Conservation (phyloP, 2,888 invertebrate species). For the Athripsodes cinereus region DNA sequence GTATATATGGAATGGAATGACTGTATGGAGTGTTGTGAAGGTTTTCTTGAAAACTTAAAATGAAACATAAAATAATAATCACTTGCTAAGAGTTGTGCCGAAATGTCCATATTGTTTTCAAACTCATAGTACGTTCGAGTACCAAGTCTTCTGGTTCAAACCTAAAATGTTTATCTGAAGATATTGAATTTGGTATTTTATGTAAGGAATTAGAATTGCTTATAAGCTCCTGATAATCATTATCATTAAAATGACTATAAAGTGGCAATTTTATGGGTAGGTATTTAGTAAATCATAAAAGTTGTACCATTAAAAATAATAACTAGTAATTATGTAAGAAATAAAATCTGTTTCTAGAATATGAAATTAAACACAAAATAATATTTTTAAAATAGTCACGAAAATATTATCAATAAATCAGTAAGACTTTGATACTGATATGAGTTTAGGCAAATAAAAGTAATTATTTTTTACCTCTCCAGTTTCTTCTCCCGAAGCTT, state of each 20-base stretch:
- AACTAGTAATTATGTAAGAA: too few species aligned
- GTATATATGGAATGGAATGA: neutral
- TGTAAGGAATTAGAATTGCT: too few species aligned
- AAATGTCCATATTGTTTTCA: neutral
- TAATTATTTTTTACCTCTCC: constrained; percentile 39
- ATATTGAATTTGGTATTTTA: neutral
- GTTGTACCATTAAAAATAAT: too few species aligned
- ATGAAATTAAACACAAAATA: too few species aligned
- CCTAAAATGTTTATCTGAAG: neutral
- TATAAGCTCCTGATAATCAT: too few species aligned
- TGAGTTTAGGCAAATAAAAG: neutral
- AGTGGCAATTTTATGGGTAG: too few species aligned
- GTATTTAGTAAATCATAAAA: too few species aligned
- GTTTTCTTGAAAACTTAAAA: neutral
- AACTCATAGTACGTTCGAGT: neutral
- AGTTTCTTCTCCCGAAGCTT: constrained; percentile 45
- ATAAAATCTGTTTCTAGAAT: too few species aligned
- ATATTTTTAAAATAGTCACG: too few species aligned
- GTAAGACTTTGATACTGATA: too few species aligned
- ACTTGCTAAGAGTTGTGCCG: neutral
- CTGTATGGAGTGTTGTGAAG: neutral
- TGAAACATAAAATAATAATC: neutral
- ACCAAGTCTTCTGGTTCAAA: neutral
- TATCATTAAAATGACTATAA: too few species aligned
- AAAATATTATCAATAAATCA: too few species aligned